Conservation (phyloP, 2,888 invertebrate species). For the Leptinotarsa haldemani region DNA sequence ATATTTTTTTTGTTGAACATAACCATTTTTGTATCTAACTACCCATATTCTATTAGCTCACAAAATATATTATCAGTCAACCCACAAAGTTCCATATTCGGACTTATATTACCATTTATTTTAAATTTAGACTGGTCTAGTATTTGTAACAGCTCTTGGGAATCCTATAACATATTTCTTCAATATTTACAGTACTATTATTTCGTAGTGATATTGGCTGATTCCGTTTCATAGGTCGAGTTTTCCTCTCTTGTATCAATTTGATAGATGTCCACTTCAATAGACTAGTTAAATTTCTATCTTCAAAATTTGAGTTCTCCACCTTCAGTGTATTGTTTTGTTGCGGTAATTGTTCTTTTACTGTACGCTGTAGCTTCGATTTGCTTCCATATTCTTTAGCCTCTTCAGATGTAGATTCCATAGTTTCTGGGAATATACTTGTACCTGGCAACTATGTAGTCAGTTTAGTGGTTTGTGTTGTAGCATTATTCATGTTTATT, state of each 20-base stretch:
- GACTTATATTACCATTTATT: conserved; percentile 11
- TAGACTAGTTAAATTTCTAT: too few species aligned
- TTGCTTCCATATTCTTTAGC: background rate
- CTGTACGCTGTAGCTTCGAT: background rate
- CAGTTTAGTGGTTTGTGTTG: background rate
- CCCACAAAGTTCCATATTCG: conserved; percentile 1
- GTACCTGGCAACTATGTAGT: background rate
- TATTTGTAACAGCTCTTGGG: conserved; percentile 6
- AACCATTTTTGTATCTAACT: conserved; percentile 3
- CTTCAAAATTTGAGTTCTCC: too few species aligned
- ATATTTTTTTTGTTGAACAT: conserved; percentile 14
- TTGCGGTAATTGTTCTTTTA: too few species aligned
- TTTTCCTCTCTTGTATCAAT: background rate
- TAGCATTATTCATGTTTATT: background rate
- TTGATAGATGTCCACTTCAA: background rate
- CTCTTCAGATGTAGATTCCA: background rate
- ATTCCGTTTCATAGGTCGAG: background rate
- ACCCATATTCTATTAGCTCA: conserved; percentile 13
- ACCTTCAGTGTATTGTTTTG: too few species aligned
- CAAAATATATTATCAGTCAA: conserved; percentile 21
- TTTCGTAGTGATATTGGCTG: background rate
- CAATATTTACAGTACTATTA: background rate
- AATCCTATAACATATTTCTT: background rate
- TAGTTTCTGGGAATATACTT: too few species aligned
- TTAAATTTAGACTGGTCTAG: conserved; percentile 1